Evolutionary conservation across 2,888 invertebrate genomes (phyloP).

Genomic region (Sipha maydis): DNA sequence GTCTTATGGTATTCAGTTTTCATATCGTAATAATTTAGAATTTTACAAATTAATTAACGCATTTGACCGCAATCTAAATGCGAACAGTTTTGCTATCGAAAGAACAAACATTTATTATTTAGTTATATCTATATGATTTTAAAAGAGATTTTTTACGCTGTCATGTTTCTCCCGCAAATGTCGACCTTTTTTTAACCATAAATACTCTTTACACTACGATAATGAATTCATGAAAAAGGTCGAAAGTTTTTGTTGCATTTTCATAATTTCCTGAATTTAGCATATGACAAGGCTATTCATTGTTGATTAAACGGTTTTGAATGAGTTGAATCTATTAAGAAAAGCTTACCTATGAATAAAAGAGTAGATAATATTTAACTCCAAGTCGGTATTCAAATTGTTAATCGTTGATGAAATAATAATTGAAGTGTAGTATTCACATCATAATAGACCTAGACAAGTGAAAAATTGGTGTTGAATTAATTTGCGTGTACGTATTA

Average conservation of each 20-base stretch:
- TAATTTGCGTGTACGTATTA: neutral
- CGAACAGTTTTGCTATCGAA: neutral
- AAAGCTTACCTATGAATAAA: neutral
- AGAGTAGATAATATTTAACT: neutral
- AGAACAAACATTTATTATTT: conserved; percentile 19
- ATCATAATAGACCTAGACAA: too few relatives aligned
- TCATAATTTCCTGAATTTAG: conserved; percentile 20
- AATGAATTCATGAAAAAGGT: conserved; percentile 17
- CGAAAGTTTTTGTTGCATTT: conserved; percentile 11
- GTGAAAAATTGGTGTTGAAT: neutral
- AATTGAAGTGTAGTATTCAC: too few relatives aligned
- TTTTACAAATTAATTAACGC: neutral
- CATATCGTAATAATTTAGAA: neutral
- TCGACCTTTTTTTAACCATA: neutral
- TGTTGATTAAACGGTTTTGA: conserved; percentile 1
- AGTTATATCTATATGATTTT: neutral
- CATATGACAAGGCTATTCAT: neutral
- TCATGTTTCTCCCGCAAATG: neutral
- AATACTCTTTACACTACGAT: conserved; percentile 2
- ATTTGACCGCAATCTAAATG: neutral
- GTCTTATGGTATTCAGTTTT: neutral
- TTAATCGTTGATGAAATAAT: too few relatives aligned
- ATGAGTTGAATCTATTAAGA: neutral
- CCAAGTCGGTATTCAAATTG: neutral
- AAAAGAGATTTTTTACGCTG: conserved; percentile 20